Base-by-base conservation (phyloP, 2,888 invertebrate species). In the Stenolophus ochropezus region DNA sequence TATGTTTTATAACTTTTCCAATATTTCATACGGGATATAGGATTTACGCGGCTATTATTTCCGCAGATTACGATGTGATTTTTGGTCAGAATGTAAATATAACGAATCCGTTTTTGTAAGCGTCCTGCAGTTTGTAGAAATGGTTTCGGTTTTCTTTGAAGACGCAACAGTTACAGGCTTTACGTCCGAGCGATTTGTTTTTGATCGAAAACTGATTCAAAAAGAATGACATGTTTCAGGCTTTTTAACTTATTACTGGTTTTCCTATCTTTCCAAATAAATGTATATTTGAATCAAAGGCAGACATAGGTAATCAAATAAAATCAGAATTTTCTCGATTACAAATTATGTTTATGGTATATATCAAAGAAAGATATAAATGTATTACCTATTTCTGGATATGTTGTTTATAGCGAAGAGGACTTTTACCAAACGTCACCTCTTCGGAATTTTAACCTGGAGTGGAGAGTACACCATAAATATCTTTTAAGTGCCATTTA, bases 91-190 rank as follows among this genome's bases (percentile, higher is more conserved):
- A 65, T 33, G 27, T 18, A 65, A 65, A 65, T 27, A 65, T 27
- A 58, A 58, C 16, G 6, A 2, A 25, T 33, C 65, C 58, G 5
- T 58, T 58, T 23, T 58, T 58, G 4, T 20, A 20, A 20, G 14
- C 20, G 25, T n/a, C 21, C 58, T 25, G n/a, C 21, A 58, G 58
- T 65, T 14, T 65, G n/a, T 18, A 6, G 27, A 16, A 65, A 33
- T 33, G 27, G 8, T 27, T 65, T 65, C 16, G 65, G 65, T 65
- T 65, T 33, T 6, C 65, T 33, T 65, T 65, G 65, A 65, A 33
- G 16, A 65, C 11, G 65, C 65, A 65, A 65, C 65, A 65, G 65
- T 33, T 65, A 21, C 58, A 27, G 33, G 65, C 65, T 65, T 65
- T 65, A n/a, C 33, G 27, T 65, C 33, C 25, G 2, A 25, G 33